Base-by-base conservation (phyloP, 2,797 vertebrate species). In the Amphiprion clarkii region DNA sequence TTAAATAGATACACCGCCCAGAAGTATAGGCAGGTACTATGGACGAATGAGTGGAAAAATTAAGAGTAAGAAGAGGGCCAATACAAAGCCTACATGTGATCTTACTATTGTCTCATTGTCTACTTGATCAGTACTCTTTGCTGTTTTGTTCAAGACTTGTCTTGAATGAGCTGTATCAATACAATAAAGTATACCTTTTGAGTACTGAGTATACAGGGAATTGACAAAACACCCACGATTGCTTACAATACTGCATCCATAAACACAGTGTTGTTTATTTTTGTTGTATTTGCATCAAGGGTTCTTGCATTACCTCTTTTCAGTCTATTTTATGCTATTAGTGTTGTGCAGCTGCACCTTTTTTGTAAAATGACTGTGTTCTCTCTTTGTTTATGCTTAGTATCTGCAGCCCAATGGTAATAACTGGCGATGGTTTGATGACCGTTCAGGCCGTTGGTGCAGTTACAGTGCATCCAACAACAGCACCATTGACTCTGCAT, bases 401-500 rank as follows among this genome's bases (percentile, higher is more conserved):
- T 99, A 98, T 82, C 92, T 99, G 52, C 98, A 99, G 85, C 96
- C 96, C n/a, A 97, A 96, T 81, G 97, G 96, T 8, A 99, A 99
- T 90, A 99, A 98, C 84, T 99, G 98, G 98, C 95, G 98, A 62
- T 99, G 98, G 98, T 99, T 99, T 91, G 98, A 99, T 87, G 98
- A 99, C 88, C 96, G 97, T 42, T 99, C 97, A 1, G 98, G 98
- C 6, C 97, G 98, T 70, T 99, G 98, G 98, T 99, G 98, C 93
- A 99, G 97, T 90, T 99, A 99, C 85, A 99, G 97, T 54, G 97
- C 97, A 67, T 98, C 97, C 82, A 99, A 99, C 92, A 99, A 99
- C 89, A 97, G 97, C 79, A 99, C 98, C 64, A 99, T 99, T 52
- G 98, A 99, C 87, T 95, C 97, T 0, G 97, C 98, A 0, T 99